Conservation (phyloP, 2,888 invertebrate genomes). For the Ypsolopha sequella region DNA sequence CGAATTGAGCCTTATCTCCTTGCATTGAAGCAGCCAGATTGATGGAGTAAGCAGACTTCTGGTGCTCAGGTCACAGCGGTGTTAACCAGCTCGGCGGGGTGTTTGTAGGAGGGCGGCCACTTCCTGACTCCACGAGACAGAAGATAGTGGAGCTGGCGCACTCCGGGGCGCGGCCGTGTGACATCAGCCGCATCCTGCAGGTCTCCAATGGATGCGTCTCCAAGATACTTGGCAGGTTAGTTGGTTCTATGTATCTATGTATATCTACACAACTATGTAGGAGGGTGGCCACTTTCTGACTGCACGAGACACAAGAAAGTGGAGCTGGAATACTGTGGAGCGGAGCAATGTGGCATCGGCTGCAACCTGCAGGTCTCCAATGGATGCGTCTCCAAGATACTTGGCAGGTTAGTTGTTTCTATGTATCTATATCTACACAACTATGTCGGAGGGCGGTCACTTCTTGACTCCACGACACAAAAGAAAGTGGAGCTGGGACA, state of each 20-base stretch:
- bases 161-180: constrained; percentile 96
- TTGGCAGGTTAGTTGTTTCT: constrained; percentile 83
- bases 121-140: constrained; percentile 98
- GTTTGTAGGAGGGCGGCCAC: constrained; percentile 97
- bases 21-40: constrained; percentile 34
- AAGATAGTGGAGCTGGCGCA: constrained; percentile 99
- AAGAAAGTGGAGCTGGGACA: constrained; percentile 99
- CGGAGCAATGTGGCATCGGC: constrained; percentile 98
- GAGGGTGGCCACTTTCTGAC: constrained; percentile 97
- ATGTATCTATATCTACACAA: not conserved
- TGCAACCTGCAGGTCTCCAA: constrained; percentile 98
- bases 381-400: constrained; percentile 99
- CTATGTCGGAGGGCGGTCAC: constrained; percentile 97
- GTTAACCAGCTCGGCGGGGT: constrained; percentile 99
- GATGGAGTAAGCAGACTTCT: constrained; percentile 72
- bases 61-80: constrained; percentile 90
- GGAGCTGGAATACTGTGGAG: constrained; percentile 96
- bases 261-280: constrained; percentile 77
- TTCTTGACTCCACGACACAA: constrained; percentile 87
- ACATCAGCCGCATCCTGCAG: constrained; percentile 98
- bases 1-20: too few species aligned
- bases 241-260: constrained; percentile 10
- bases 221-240: constrained; percentile 97
- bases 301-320: constrained; percentile 98
- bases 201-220: constrained; percentile 99